A percentile compares a stretch with the other conserved stretches of the same genome.
Conservation (phyloP, 2,888 invertebrate genomes). For the Noctua fimbriata region DNA sequence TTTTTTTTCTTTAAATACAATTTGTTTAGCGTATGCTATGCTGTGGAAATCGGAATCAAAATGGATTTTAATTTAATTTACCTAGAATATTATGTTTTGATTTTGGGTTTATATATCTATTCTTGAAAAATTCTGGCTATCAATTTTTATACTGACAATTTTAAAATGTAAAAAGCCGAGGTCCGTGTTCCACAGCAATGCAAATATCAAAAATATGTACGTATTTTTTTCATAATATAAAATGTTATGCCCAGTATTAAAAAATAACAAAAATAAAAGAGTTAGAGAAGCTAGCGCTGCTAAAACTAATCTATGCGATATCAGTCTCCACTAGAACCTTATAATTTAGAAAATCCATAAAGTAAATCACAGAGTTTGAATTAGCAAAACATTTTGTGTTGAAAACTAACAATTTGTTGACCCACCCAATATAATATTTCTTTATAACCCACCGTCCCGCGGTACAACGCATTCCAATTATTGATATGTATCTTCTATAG, state of each 20-base stretch:
- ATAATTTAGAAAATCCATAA: slow-evolving; percentile 90
- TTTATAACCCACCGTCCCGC: slow-evolving; percentile 79
- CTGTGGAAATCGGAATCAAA: slow-evolving; percentile 77
- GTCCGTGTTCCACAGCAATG: slow-evolving; percentile 76
- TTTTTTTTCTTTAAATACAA: slow-evolving; percentile 74
- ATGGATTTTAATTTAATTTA: slow-evolving; percentile 45
- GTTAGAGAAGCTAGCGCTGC: slow-evolving; percentile 90
- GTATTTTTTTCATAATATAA: slow-evolving; percentile 74
- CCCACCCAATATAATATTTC: slow-evolving; percentile 72
- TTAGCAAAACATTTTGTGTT: slow-evolving; percentile 88
- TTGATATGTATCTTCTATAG: slow-evolving; percentile 90
- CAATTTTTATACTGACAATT: slow-evolving; percentile 54
- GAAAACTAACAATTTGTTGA: slow-evolving; percentile 81
- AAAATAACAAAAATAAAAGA: slow-evolving; percentile 79
- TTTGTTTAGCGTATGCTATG: slow-evolving; percentile 72
- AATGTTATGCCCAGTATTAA: slow-evolving; percentile 81
- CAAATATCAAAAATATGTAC: slow-evolving; percentile 85
- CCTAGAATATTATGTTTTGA: slow-evolving; percentile 51
- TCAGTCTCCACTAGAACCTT: slow-evolving; percentile 90
- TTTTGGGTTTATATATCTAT: slow-evolving; percentile 54
- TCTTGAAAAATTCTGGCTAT: slow-evolving; percentile 48
- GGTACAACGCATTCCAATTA: slow-evolving; percentile 82
- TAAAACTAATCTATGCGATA: slow-evolving; percentile 90
- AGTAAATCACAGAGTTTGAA: slow-evolving; percentile 90
- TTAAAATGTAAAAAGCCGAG: slow-evolving; percentile 52